Conservation (phyloP, 2,888 invertebrate genomes). For the Polylopha cassiicola region DNA sequence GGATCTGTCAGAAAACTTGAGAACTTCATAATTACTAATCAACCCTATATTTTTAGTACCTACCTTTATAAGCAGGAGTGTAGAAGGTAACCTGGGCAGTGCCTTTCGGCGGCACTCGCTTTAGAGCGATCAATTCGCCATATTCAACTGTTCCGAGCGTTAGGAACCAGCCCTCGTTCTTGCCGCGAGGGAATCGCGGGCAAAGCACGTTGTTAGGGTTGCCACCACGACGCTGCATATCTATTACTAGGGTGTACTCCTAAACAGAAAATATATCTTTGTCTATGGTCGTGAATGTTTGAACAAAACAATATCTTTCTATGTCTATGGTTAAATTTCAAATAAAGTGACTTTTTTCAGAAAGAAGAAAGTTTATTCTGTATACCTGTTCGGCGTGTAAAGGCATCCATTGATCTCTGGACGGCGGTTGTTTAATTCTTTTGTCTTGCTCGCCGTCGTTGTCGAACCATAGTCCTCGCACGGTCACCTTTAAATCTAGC, state of each 20-base stretch:
- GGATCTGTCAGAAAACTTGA: no score
- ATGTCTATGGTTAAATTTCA: no score
- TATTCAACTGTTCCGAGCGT: conserved; percentile 85
- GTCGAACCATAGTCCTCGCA: conserved; percentile 77
- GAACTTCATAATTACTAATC: no score
- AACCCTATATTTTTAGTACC: no score
- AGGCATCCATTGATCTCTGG: conserved; percentile 72
- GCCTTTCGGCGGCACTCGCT: conserved; percentile 80
- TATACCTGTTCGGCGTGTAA: conserved; percentile 81
- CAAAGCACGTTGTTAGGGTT: conserved; percentile 82
- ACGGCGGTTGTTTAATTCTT: conserved; percentile 48
- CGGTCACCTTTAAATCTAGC: conserved; percentile 72
- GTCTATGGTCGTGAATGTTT: no score
- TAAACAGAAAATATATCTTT: conserved; percentile 38
- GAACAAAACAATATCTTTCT: no score
- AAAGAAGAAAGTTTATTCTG: no score
- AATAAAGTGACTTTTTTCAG: no score
- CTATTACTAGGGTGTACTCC: conserved; percentile 83
- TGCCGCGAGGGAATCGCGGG: conserved; percentile 92
- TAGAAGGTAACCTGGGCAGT: conserved; percentile 52
- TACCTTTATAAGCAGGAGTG: conserved; percentile 52
- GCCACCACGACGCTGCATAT: conserved; percentile 71
- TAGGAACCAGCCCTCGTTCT: conserved; percentile 97
- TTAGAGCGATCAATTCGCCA: conserved; percentile 88
- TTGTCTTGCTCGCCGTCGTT: conserved; percentile 57